Percentiles rank a stretch among this genome's conserved stretches.
These are phyloP conservation scores for Brachycybe producta DNA, from an alignment of 2,888 invertebrate species.

Conservation along the genomic window DNA sequence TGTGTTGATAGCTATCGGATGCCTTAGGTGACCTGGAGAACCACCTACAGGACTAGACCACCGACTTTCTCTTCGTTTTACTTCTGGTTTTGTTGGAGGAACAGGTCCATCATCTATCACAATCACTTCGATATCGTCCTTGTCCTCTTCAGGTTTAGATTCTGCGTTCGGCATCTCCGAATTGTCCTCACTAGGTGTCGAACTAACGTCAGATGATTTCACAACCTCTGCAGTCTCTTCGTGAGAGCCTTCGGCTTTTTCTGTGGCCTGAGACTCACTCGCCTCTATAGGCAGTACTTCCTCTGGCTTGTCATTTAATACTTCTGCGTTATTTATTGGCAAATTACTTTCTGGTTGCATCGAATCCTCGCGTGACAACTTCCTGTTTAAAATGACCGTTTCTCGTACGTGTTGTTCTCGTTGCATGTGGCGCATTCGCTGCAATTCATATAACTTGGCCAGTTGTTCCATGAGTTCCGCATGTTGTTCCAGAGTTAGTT, in stretches of 20 bases:
- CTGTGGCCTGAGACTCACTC: background rate
- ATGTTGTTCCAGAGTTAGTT: constrained; percentile 29
- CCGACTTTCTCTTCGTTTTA: background rate
- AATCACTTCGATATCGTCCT: background rate
- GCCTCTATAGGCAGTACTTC: background rate
- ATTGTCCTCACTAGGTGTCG: background rate
- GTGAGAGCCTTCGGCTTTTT: background rate
- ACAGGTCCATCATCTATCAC: background rate
- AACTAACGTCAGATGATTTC: background rate
- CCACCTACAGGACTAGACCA: background rate
- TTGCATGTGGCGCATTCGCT: constrained; percentile 26
- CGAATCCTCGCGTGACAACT: background rate
- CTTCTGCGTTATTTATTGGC: background rate
- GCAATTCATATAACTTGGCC: constrained; percentile 22
- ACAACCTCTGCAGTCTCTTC: background rate
- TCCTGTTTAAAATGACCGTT: no score
- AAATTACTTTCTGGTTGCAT: background rate
- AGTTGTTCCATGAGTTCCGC: constrained; percentile 29
- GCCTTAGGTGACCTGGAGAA: background rate
- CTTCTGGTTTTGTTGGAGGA: background rate
- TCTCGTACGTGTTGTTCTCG: constrained; percentile 20
- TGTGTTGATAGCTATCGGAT: background rate
- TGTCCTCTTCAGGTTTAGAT: background rate
- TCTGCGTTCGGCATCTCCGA: background rate
- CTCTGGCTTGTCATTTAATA: background rate